Conservation (phyloP, 2,888 invertebrate genomes). For the Asteroscopus sphinx region DNA sequence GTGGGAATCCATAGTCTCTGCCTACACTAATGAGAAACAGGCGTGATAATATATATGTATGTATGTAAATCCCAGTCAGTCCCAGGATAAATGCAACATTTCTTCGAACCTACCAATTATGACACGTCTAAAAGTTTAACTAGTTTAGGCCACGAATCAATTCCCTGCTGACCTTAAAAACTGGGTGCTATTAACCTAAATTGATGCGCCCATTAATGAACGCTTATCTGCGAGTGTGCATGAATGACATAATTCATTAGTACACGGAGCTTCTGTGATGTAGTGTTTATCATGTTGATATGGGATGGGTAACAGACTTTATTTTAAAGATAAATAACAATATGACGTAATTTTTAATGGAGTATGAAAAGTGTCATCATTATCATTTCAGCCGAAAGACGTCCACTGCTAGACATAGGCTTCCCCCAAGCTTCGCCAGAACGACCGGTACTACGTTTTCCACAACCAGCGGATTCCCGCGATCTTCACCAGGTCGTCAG, state of each 20-base stretch:
- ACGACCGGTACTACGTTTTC: too few relatives aligned
- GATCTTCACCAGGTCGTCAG: too few relatives aligned
- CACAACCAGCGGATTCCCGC: too few relatives aligned
- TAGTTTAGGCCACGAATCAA: constrained; percentile 50
- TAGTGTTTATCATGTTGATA: constrained; percentile 20
- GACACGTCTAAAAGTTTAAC: constrained; percentile 11
- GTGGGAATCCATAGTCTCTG: too few relatives aligned
- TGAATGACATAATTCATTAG: constrained; percentile 58
- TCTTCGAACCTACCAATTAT: neutral
- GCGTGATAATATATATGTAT: too few relatives aligned
- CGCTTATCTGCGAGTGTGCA: constrained; percentile 40
- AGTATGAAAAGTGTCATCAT: too few relatives aligned
- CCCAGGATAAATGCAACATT: neutral
- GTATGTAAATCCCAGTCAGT: too few relatives aligned
- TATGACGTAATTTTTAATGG: constrained; percentile 1
- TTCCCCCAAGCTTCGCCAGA: too few relatives aligned
- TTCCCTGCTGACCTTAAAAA: constrained; percentile 45
- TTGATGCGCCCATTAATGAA: constrained; percentile 55
- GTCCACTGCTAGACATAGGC: too few relatives aligned
- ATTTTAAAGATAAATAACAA: constrained; percentile 8
- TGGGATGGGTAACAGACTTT: constrained; percentile 21
- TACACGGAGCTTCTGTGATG: constrained; percentile 27
- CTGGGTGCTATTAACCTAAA: constrained; percentile 57
- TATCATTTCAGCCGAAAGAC: too few relatives aligned
- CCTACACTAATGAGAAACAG: too few relatives aligned